Conservation (phyloP, 2,888 invertebrate species). For the Drosophila engyochracea region DNA sequence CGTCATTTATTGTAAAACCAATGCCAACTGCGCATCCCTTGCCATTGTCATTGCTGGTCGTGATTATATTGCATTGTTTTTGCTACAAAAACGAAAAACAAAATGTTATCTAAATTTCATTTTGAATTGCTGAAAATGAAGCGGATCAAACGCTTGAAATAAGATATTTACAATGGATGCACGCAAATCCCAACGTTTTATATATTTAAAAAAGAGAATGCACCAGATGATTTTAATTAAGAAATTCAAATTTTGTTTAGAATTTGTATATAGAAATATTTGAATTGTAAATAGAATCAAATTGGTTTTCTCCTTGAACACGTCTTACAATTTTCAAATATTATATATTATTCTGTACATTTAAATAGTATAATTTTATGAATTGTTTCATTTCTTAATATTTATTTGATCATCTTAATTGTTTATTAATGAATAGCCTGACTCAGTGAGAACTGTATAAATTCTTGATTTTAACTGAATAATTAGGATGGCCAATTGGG, state of each 20-base stretch:
- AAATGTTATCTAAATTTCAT: not conserved
- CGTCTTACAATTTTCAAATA: not conserved
- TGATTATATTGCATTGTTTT: constrained; percentile 32
- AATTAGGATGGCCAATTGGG: not conserved
- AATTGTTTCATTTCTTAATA: not conserved
- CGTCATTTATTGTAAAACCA: constrained; percentile 64
- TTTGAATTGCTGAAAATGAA: not conserved
- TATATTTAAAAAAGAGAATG: not conserved
- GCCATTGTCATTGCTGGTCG: constrained; percentile 46
- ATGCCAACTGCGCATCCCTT: constrained; percentile 35
- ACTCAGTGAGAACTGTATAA: not conserved
- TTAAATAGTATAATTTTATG: not conserved
- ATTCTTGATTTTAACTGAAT: not conserved
- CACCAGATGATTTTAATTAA: not conserved
- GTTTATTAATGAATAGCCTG: not conserved
- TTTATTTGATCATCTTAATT: not conserved
- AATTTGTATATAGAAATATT: not conserved
- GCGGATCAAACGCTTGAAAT: not conserved
- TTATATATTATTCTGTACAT: not conserved
- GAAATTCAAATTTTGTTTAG: not conserved
- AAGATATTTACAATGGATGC: not conserved
- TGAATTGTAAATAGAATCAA: not conserved
- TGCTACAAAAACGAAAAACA: constrained; percentile 1
- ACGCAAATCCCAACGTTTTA: not conserved
- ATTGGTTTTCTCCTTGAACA: not conserved